Base-by-base conservation (phyloP, 2,888 invertebrate genomes). In the Abrostola triplasia region DNA sequence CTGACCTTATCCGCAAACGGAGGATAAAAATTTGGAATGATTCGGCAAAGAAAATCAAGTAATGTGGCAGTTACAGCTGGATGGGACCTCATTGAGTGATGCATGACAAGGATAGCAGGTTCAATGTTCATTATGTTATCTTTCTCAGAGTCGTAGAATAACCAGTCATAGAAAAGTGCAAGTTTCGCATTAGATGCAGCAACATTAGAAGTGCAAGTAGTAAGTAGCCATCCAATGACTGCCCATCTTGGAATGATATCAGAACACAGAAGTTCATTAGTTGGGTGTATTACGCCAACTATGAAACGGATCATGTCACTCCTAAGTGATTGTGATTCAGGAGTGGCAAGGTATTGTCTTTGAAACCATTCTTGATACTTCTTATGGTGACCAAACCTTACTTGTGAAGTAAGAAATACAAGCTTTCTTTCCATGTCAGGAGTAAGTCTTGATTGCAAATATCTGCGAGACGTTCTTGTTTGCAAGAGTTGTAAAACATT, bases 81-180 rank as follows among this genome's bases (percentile, higher is more conserved):
- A 93, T 98, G 98, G 65, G 98, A 97, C 84, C 98, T 95, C 96
- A 98, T 97, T 51, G 98, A 98, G 93, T 98, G 97, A 90, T 97
- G 97, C 98, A 98, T 98, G 36, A 98, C 98, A 76, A 98, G 95
- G 81, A 98, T 98, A 10, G 98, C 98, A 35, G 98, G 98, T 92
- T 98, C 98, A 80, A 98, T 98, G 90, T 98, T 98, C 98, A 98
- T 98, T 73, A 98, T 98, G 88, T 98, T 98, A 90, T 98, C 98
- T 87, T 97, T 97, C 78, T 97, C 97, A 24, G 97, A 96, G 82
- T 98, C 98, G 91, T 97, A 99, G 85, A 98, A 97, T 49, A 98
- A 92, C 98, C 98, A 99, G 90, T 99, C 99, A 90, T 98, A 98
- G 90, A 99, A 98, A 53, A 99, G 94, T 12, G 98, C 98, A 63